A percentile compares a stretch with the other conserved stretches of the same genome.
phyloP scores from a whole-genome alignment of 1,140 invertebrate species.

The Trichonephila clavipes region DNA sequence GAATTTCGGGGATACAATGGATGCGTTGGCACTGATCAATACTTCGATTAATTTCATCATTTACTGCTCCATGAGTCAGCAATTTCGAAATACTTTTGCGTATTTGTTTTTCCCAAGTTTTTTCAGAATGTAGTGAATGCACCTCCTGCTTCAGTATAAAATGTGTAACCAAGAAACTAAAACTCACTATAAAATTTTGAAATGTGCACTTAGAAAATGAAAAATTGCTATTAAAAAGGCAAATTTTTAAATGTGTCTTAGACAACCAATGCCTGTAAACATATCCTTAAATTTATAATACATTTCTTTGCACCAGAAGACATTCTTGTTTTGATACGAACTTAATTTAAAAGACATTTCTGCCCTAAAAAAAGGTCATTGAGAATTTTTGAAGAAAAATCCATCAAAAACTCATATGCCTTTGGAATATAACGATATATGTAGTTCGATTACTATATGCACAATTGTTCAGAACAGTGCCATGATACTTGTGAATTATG shows the following conservation, averaged over 20 bases:
- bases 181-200: too few species aligned
- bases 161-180: too few species aligned
- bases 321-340: too few species aligned
- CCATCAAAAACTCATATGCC: too few species aligned
- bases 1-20: slow-evolving; percentile 89
- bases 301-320: too few species aligned
- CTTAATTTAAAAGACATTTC: too few species aligned
- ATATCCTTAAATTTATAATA: too few species aligned
- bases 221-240: too few species aligned
- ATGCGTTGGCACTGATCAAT: slow-evolving; percentile 94
- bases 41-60: slow-evolving; percentile 96
- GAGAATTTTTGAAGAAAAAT: too few species aligned
- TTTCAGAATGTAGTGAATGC: slow-evolving; percentile 50
- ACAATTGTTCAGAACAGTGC: not conserved
- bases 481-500: not conserved
- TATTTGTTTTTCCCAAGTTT: slow-evolving; percentile 84
- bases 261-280: too few species aligned
- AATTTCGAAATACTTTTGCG: slow-evolving; percentile 93
- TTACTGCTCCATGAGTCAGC: slow-evolving; percentile 96
- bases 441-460: not conserved
- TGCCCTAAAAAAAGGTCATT: too few species aligned
- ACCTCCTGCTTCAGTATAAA: slow-evolving; percentile 36
- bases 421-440: not conserved
- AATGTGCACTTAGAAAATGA: too few species aligned
- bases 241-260: not conserved